Conservation (phyloP, 2,888 invertebrate genomes). For the Myopa tessellatipennis region DNA sequence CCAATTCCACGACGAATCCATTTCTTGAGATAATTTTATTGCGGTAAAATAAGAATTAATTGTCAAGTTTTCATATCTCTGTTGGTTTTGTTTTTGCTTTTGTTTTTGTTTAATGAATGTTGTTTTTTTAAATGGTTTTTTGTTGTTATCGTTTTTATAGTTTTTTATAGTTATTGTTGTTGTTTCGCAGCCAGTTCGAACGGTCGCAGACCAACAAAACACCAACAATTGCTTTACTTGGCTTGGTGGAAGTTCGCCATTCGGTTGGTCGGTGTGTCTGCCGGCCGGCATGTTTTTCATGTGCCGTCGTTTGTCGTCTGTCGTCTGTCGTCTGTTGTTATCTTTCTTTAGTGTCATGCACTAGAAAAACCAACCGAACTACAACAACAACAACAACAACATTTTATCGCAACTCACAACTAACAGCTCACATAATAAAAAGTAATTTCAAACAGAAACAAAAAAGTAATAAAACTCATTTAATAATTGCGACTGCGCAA, state of each 20-base stretch:
- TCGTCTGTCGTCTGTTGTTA: background rate
- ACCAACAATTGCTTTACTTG: background rate
- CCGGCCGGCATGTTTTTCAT: background rate
- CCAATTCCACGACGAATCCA: background rate
- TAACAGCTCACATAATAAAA: conserved; percentile 5
- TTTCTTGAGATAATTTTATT: background rate
- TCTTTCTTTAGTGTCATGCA: background rate
- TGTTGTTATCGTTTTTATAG: no score
- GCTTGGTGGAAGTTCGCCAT: background rate
- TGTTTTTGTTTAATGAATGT: background rate
- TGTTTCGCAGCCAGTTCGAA: no score
- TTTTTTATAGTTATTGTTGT: no score
- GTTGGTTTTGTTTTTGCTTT: background rate
- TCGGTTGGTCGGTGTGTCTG: background rate
- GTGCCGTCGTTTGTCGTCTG: background rate
- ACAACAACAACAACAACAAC: conserved; percentile 25
- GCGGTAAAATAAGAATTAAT: background rate
- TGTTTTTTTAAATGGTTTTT: no score
- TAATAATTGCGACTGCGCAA: conserved; percentile 22
- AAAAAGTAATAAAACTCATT: conserved; percentile 29
- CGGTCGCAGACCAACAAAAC: background rate
- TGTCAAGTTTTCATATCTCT: background rate
- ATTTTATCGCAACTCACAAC: conserved; percentile 16
- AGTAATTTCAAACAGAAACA: conserved; percentile 33
- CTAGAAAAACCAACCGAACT: background rate